A percentile compares a stretch with the other conserved stretches of the same genome.
These are phyloP conservation scores for Anastrepha ludens DNA, from an alignment of 1,140 invertebrate species.

Conservation along the genomic window DNA sequence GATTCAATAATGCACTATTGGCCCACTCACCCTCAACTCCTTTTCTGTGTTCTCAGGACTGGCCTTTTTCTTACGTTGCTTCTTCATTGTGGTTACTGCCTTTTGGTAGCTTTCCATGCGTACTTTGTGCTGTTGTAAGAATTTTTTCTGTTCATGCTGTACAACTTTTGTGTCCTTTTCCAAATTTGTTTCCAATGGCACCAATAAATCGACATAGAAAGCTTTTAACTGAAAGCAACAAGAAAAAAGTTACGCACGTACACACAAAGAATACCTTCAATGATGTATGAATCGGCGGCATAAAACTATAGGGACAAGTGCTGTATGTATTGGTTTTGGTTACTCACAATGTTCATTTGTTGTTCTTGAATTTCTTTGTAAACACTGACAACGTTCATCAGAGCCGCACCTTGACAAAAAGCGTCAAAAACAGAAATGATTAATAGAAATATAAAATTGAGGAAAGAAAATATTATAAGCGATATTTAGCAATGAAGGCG, in stretches of 20 bases:
- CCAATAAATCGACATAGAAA: constrained; percentile 93
- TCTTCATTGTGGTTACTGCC: constrained; percentile 91
- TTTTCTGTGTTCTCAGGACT: constrained; percentile 88
- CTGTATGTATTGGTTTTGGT: not conserved
- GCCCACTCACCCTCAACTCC: constrained; percentile 84
- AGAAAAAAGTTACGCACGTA: not conserved
- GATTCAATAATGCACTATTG: too few species aligned
- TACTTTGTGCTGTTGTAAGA: constrained; percentile 91
- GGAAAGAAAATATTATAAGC: not conserved
- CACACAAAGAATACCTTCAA: too few species aligned
- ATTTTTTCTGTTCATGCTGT: constrained; percentile 93
- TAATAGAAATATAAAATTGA: not conserved
- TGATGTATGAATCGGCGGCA: too few species aligned
- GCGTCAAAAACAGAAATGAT: constrained; percentile 49
- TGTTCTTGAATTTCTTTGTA: constrained; percentile 94
- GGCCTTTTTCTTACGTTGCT: constrained; percentile 89
- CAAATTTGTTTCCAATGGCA: constrained; percentile 92
- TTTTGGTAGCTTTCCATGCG: constrained; percentile 91
- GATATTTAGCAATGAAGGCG: not conserved
- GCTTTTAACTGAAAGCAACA: constrained; percentile 86
- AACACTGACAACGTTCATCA: constrained; percentile 93
- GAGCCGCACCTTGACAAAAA: constrained; percentile 83
- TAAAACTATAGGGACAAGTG: not conserved
- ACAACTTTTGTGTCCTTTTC: constrained; percentile 96
- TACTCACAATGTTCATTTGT: constrained; percentile 94